Base-by-base conservation (phyloP, 2,888 invertebrate genomes). In the Argyra leucocephala region DNA sequence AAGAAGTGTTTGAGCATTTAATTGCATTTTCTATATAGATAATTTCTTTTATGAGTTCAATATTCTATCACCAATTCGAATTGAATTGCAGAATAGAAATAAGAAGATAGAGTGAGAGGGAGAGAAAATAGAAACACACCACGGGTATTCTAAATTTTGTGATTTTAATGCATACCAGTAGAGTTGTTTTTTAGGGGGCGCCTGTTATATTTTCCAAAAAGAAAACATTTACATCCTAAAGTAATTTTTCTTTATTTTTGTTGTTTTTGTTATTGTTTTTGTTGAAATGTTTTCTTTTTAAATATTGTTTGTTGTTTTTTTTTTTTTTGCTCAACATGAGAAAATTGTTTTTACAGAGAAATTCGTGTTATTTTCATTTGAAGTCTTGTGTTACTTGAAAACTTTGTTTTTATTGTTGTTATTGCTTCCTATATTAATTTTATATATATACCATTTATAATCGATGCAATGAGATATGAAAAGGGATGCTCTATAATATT, bases 331-430 rank as follows among this genome's bases (percentile, higher is more conserved):
- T 48, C 48, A 48, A 48, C 48, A 48, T 48, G 48, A 48, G 18
- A 48, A 48, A n/a, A n/a, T n/a, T n/a, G n/a, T 48, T 48, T 37
- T 31, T 48, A 48, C 48, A 48, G 48, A 48, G 48, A 48, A 48
- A 48, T 48, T 48, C 48, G 48, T 48, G 48, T 48, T 48, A 48
- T 48, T 48, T 48, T 48, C 48, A 48, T 48, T 48, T 48, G 18
- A 48, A 48, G 48, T 18, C 48, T 48, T 48, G n/a, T 48, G 48
- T 48, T 48, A 48, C 48, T 48, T 48, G 18, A 18, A 18, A 48
- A 48, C n/a, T 48, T 18, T 18, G 18, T 48, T 48, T 48, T n/a
- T 6, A 31, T 31, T 31, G 31, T 31, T 31, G 31, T 31, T 31
- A 7, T 31, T 31, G 31, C 12, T 6, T 31, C 12, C n/a, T n/a